A percentile compares a stretch with the other conserved stretches of the same genome.
Conservation (phyloP, 2,113 vertebrate species). For the Peromyscus maniculatus region DNA sequence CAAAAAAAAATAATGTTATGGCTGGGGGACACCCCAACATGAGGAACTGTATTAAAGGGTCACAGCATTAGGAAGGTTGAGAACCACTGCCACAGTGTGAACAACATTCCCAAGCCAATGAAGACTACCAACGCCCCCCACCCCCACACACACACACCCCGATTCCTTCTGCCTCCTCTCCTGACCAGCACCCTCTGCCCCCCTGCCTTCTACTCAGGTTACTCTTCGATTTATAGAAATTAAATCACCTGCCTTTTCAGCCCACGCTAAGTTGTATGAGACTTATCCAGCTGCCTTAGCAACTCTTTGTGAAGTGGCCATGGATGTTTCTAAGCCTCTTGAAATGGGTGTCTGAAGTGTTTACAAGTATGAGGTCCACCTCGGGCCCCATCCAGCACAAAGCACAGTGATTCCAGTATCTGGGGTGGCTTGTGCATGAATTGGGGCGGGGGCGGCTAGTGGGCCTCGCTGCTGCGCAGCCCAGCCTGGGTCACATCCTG, state of each 20-base stretch:
- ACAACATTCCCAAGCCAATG: background rate
- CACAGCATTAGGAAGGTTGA: background rate
- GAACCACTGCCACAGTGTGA: background rate
- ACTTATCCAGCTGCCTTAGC: background rate
- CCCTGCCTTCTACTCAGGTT: background rate
- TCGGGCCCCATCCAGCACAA: background rate
- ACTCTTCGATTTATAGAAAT: background rate
- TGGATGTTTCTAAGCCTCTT: background rate
- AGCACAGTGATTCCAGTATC: background rate
- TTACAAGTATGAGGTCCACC: background rate
- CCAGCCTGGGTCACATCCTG: background rate
- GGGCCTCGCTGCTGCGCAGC: background rate
- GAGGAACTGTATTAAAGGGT: background rate
- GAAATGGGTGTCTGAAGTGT: background rate
- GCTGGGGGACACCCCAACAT: background rate
- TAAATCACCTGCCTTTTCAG: background rate
- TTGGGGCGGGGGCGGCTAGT: no score
- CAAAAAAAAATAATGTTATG: background rate
- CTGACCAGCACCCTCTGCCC: background rate
- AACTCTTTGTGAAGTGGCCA: background rate
- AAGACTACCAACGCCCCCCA: background rate
- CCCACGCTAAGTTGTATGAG: no score
- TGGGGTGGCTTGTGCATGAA: no score
- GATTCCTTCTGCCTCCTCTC: no score
- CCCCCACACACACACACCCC: no score